A percentile compares a stretch with the other conserved stretches of the same genome.
These are phyloP conservation scores for Theretra japonica DNA, from an alignment of 2,888 invertebrate genomes.

Conservation along the genomic window DNA sequence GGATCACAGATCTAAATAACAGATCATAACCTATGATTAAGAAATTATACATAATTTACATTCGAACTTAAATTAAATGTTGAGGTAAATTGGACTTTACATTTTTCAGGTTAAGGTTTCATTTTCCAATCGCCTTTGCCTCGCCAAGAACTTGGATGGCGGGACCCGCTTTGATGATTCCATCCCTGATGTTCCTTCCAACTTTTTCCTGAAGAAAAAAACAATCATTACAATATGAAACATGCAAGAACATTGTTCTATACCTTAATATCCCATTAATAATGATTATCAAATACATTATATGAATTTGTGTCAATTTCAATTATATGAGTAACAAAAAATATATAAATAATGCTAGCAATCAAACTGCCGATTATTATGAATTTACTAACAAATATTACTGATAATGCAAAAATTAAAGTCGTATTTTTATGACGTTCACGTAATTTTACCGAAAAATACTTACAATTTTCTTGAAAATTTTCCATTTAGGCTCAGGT, in stretches of 20 bases:
- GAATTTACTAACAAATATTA: no score
- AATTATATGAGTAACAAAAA: no score
- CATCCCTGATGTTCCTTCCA: slow-evolving; percentile 53
- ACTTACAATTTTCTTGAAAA: slow-evolving; percentile 69
- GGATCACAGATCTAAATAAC: neutral
- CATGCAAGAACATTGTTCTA: neutral
- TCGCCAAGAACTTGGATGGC: slow-evolving; percentile 55
- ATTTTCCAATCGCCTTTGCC: slow-evolving; percentile 47
- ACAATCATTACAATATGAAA: neutral
- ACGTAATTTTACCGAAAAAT: neutral
- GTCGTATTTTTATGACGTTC: neutral
- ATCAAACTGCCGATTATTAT: no score
- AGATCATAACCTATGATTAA: neutral
- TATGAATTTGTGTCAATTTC: no score
- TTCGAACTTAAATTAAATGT: neutral
- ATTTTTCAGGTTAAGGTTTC: slow-evolving; percentile 2
- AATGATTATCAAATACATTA: no score
- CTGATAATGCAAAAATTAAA: neutral
- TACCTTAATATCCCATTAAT: no score
- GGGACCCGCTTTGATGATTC: slow-evolving; percentile 58
- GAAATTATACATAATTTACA: neutral
- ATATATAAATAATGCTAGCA: no score
- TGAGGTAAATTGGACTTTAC: neutral
- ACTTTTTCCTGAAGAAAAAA: slow-evolving; percentile 51
- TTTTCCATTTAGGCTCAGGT: slow-evolving; percentile 61